Evolutionary conservation across 2,888 invertebrate species (phyloP), one percentile per base, ranked within the genome.

Genomic region (Onchidella celtica): DNA sequence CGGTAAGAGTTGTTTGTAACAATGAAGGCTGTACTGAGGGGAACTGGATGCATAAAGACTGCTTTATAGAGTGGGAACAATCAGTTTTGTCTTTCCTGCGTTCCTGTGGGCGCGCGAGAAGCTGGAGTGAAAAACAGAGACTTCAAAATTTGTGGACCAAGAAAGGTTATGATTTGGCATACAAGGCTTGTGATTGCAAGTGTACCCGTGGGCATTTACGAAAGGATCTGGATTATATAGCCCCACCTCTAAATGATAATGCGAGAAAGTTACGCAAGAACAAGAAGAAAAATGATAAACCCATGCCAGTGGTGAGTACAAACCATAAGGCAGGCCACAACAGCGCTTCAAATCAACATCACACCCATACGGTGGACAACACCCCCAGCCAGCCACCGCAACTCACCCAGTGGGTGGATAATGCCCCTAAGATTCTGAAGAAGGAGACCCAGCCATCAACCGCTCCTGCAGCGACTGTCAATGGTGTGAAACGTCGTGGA

Each of bases 81-180:
- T 95, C 96, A 57, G 97, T 98, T 81, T 95, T 98, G 87, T 96
- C 96, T 76, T 97, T 97, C 92, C 95, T 99, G 84, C 97, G 97
- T 93, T 96, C 97, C 55, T 97, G 97, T 94, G 97, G 98, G 73
- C 94, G 98, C 55, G 98, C 98, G 3, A 95, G 98, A 32, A 97
- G 97, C 87, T 98, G 98, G 98, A 97, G 97, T 57, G 98, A 98
- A 93, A 95, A 97, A 82, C 98, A 98, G 93, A 95, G 98, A 38
- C 96, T 96, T 89, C 98, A 98, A 94, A 98, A 98, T 94, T 94
- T 99, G 82, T 99, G 99, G 99, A 98, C 98, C 80, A 98, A 98
- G 94, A 98, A 98, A 94, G 98, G 98, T 77, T 98, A 98, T 94
- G 98, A 99, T 94, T 94, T 98, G 93, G 98, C 98, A 9, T 98